Base-by-base conservation (phyloP, 2,113 vertebrate species). In the Thalassarche chlororhynchos region DNA sequence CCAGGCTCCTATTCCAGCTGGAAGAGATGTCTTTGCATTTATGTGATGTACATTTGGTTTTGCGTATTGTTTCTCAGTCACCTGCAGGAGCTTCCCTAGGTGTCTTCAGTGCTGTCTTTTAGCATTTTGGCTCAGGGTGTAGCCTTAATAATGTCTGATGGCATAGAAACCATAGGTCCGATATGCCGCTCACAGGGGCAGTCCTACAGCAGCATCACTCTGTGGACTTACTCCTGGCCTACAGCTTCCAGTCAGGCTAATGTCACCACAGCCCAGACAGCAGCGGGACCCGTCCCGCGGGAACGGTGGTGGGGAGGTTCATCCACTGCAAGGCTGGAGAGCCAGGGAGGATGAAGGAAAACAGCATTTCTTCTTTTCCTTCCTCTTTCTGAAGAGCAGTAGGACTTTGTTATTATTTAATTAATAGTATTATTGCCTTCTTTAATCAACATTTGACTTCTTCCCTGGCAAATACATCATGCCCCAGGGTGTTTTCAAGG, bases 361-460 rank as follows among this genome's bases (percentile, higher is more conserved):
- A 72, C 40, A 54, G 38, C 19, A 57, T 70, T 92, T 89, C 28
- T 92, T 52, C 42, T 66, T 90, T 81, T 87, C n/a, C 42, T 11
- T 94, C 14, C 58, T 92, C 36, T 82, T 93, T 94, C 49, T 87
- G 51, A 85, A 82, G 40, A 80, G 80, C 11, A 58, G 20, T 40
- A 72, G 29, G 44, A 46, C 52, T 84, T 93, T 18, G 16, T 90
- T 80, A 66, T 85, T 80, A 31, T 85, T 94, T 91, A 69, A 91
- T 87, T 89, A 69, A 89, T 65, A 52, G 31, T n/a, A 57, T 66
- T 92, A 79, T 76, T 93, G 26, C 77, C 31, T 82, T 84, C 87
- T 90, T 91, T 85, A 93, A 93, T 77, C 87, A 96, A 61, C 77
- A 61, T 87, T 87, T 83, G 19, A 62, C 77, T 91, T 85, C 81